Evolutionary conservation across 2,888 invertebrate species (phyloP), one percentile per base, ranked within the genome.

Genomic region (Eurois occulta): DNA sequence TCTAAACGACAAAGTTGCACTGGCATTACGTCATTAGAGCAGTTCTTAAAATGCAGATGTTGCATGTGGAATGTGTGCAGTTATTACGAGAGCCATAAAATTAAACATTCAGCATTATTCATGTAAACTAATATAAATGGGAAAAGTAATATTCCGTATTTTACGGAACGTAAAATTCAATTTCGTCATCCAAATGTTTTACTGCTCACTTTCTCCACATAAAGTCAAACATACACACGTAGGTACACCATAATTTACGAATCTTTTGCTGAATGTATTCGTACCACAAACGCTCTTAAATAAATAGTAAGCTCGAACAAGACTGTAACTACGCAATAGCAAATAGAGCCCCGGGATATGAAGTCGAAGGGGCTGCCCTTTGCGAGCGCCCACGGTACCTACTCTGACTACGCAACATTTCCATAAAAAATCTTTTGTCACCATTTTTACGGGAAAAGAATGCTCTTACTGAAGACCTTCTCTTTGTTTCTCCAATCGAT

Each of bases 281-380:
- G 60, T 78, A 75, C 81, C 81, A 80, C 83, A 82, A 82, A 82
- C 75, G 76, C 78, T 81, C 74, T 84, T 86, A 88, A 82, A 84
- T 84, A 88, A 87, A 86, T 84, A 86, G 70, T 75, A 82, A 78
- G 80, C 77, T 79, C 75, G 74, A 86, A 84, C 80, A 88, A 86
- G 80, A 77, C 75, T 78, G 82, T 81, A 86, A 81, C 84, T 83
- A 86, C 80, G 81, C 75, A 81, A 85, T 77, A 79, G 81, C 81
- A 86, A 88, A 87, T 77, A 86, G 80, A 83, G 87, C 88, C 85
- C 75, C 81, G 85, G 85, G 87, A 75, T 82, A 82, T 79, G 74
- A 77, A 84, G 80, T 79, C 69, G 77, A 66, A 81, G 72, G 68
- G 81, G 81, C 77, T 78, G 78, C 78, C 85, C 81, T 85, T 85